Evolutionary conservation across 2,888 invertebrate genomes (phyloP).

Genomic region (Melanargia galathea): DNA sequence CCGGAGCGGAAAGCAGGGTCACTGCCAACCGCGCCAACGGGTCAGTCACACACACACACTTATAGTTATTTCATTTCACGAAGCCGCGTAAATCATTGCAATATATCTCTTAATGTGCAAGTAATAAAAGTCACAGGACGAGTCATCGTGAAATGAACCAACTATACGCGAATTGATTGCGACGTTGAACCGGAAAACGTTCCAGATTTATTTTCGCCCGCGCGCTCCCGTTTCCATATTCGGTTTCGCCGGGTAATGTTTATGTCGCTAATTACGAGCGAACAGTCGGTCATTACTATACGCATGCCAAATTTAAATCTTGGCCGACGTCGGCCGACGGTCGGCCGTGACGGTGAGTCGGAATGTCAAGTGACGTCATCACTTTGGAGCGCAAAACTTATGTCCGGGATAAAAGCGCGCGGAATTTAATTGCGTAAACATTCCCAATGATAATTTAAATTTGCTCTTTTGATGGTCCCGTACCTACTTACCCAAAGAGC

Average conservation of each 20-base stretch:
- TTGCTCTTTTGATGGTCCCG: neutral
- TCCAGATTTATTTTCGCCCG: conserved; percentile 51
- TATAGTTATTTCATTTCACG: no score
- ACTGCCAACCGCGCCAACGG: no score
- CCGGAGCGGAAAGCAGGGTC: no score
- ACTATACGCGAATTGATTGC: neutral
- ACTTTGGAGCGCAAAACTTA: neutral
- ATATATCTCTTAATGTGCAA: no score
- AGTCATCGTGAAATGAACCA: no score
- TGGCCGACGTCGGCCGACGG: conserved; percentile 57
- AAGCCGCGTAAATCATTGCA: no score
- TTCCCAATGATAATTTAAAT: neutral
- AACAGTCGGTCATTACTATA: conserved; percentile 55
- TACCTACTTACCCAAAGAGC: neutral
- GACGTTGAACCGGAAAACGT: conserved; percentile 35
- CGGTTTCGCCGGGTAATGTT: conserved; percentile 53
- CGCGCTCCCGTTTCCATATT: conserved; percentile 59
- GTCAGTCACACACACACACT: no score
- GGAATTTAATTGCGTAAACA: conserved; percentile 16
- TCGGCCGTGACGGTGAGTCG: conserved; percentile 52
- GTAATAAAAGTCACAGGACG: no score
- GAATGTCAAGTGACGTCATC: conserved; percentile 69
- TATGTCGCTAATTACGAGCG: conserved; percentile 63
- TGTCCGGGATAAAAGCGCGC: conserved; percentile 14
- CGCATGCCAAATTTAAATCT: conserved; percentile 72